Conservation (phyloP, 2,888 invertebrate species). For the Barypeithes pellucidus region DNA sequence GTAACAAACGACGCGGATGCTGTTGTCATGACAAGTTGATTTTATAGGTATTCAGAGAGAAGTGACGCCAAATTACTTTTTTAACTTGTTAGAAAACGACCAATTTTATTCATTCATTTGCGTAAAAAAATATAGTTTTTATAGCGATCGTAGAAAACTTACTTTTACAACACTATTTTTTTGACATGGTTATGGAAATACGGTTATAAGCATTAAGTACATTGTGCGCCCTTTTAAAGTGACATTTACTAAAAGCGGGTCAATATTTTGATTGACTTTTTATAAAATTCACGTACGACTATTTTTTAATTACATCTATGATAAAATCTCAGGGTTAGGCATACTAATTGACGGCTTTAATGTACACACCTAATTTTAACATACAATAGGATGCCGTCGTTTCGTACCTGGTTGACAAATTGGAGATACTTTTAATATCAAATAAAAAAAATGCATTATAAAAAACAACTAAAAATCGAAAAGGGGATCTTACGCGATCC, state of each 20-base stretch:
- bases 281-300: constrained; percentile 10
- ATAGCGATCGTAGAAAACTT: too few relatives aligned
- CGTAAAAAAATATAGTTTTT: too few relatives aligned
- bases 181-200: background rate
- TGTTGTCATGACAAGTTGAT: too few relatives aligned
- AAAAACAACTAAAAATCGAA: too few relatives aligned
- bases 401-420: background rate
- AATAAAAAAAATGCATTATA: too few relatives aligned
- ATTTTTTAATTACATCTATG: constrained; percentile 14
- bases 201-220: constrained; percentile 40
- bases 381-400: background rate
- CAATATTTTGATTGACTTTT: constrained; percentile 24
- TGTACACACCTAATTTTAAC: background rate
- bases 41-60: too few relatives aligned
- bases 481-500: too few relatives aligned
- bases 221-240: constrained; percentile 45
- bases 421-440: background rate
- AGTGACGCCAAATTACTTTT: too few relatives aligned
- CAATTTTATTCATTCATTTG: too few relatives aligned
- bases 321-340: constrained; percentile 8
- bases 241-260: constrained; percentile 21
- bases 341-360: constrained; percentile 8
- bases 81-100: too few relatives aligned
- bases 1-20: too few relatives aligned
- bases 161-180: background rate